Base-by-base conservation (phyloP, 2,888 invertebrate genomes). In the Apamea crenata region DNA sequence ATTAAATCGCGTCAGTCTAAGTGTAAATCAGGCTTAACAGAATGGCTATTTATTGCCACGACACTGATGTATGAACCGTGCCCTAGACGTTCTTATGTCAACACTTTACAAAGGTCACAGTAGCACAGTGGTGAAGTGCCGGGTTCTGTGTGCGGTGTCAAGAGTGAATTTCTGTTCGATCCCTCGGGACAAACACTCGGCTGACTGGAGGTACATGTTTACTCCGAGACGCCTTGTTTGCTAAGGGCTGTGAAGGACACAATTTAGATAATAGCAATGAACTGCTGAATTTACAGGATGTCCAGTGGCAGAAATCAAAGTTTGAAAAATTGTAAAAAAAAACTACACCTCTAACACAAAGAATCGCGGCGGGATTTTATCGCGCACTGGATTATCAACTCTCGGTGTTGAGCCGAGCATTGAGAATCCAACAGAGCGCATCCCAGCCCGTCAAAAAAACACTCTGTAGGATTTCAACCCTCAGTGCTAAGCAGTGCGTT, bases 121-220 rank as follows among this genome's bases (percentile, higher is more conserved):
- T 36, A 65, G 21, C 44, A 36, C 29, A 65, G 59, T 21, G 29
- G 29, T 71, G 25, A 72, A 66, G 65, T 71, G 47, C 21, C 8
- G 25, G 5, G 40, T 21, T 16, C 21, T 50, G 50, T 76, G 50
- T 40, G 47, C 47, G 21, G 4, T 47, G 53, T 29, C 61, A 53
- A 25, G n/a, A 66, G 40, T 29, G 72, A 25, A 66, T 66, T 65
- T 53, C 44, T 53, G 29, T 72, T 29, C 47, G 66, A 50, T 72
- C 80, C 72, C 80, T 32, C 21, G 80, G 40, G 79, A 66, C 50
- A 71, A 66, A 79, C 80, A 71, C 80, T 71, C 40, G 29, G 10
- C 25, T 68, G 14, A 61, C 29, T 61, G n/a, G n/a, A 59, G 56
- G 29, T 14, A 65, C 53, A 53, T 79, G 29, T 71, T 80, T 80